Conservation (phyloP, 2,797 vertebrate species). For the Sebastes kiyomatsui region DNA sequence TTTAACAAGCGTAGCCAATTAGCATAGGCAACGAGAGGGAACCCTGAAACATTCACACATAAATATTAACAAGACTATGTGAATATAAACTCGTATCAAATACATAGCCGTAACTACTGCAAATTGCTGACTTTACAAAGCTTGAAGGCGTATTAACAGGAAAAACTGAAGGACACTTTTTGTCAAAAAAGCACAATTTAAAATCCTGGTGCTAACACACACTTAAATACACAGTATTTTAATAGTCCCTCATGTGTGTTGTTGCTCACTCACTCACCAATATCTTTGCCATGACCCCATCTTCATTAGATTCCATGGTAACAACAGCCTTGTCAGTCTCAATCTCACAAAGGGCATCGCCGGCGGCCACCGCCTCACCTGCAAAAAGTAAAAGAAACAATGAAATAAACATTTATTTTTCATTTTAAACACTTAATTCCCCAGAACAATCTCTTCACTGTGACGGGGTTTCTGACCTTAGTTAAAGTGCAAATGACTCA, state of each 20-base stretch:
- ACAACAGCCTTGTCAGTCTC: constrained; percentile 98
- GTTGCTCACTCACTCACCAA: constrained; percentile 89
- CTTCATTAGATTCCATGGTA: constrained; percentile 95
- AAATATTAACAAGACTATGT: neutral
- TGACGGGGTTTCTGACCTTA: neutral
- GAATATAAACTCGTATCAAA: neutral
- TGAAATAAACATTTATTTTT: neutral
- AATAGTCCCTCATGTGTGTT: neutral
- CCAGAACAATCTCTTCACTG: neutral
- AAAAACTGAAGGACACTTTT: neutral
- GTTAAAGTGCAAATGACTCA: constrained; percentile 6
- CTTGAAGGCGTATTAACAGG: neutral
- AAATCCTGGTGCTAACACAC: neutral
- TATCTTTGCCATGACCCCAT: constrained; percentile 96
- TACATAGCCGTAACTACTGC: neutral
- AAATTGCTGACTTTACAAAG: neutral
- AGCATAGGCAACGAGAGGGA: neutral
- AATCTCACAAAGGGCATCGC: constrained; percentile 95
- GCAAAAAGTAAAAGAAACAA: constrained; percentile 51
- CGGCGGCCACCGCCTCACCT: constrained; percentile 91
- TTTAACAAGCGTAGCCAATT: constrained; percentile 65
- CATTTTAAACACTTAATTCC: neutral
- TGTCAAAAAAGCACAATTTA: neutral
- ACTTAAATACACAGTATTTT: neutral
- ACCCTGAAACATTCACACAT: neutral